Percentiles rank a stretch among this genome's conserved stretches.
phyloP scores from a whole-genome alignment of 2,888 invertebrate genomes.

The Drosophila parthenogenetica region DNA sequence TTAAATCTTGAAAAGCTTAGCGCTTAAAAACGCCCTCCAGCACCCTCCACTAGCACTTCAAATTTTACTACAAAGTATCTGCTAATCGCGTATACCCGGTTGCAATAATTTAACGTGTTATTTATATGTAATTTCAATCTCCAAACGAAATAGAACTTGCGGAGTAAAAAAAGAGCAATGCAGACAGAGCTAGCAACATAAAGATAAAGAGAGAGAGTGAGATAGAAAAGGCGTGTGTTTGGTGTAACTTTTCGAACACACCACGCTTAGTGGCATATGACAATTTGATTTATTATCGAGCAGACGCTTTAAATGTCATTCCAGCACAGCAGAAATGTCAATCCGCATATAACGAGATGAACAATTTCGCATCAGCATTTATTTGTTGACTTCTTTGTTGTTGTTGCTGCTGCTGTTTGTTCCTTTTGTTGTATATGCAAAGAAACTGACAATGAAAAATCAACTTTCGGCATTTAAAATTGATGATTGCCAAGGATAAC shows the following conservation, averaged over 20 bases:
- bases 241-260: slow-evolving; percentile 55
- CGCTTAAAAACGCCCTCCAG: no score
- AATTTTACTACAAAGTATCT: neutral
- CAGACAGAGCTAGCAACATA: neutral
- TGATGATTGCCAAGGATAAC: slow-evolving; percentile 65
- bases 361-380: slow-evolving; percentile 62
- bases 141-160: slow-evolving; percentile 56
- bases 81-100: neutral
- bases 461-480: slow-evolving; percentile 64
- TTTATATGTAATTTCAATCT: slow-evolving; percentile 62
- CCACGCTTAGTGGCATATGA: slow-evolving; percentile 46
- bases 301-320: slow-evolving; percentile 76
- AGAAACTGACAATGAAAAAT: slow-evolving; percentile 39
- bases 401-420: slow-evolving; percentile 3
- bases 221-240: neutral
- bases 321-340: slow-evolving; percentile 61
- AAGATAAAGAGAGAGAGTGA: neutral
- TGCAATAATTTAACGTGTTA: slow-evolving; percentile 1
- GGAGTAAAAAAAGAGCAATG: slow-evolving; percentile 9
- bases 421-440: slow-evolving; percentile 9
- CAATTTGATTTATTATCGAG: slow-evolving; percentile 75
- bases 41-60: neutral
- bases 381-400: slow-evolving; percentile 22
- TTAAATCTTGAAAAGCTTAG: no score
- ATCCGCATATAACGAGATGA: slow-evolving; percentile 54